Conservation (phyloP, 2,797 vertebrate genomes). For the Podargus strigoides region DNA sequence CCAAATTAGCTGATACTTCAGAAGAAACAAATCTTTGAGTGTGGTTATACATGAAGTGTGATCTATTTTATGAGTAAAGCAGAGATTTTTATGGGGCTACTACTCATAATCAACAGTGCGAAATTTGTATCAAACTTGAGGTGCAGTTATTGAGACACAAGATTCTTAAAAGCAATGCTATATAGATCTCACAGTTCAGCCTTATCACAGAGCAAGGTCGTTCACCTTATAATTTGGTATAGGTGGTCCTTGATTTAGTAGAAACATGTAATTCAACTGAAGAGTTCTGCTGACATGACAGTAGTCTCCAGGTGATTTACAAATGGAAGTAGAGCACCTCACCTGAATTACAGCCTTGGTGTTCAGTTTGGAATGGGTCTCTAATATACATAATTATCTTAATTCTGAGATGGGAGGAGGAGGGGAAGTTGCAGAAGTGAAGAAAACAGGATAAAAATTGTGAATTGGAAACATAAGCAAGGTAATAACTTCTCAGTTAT, state of each 20-base stretch:
- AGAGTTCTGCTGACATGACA: conserved; percentile 47
- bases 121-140: not conserved
- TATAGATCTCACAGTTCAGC: not conserved
- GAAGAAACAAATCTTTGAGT: not conserved
- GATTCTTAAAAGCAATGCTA: not conserved
- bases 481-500: not conserved
- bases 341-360: conserved; percentile 25
- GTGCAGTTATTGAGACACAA: not conserved
- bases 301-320: conserved; percentile 47
- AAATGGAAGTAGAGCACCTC: conserved; percentile 10
- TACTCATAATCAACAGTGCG: not conserved
- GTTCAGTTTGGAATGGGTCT: not conserved
- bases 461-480: rapidly evolving
- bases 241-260: conserved; percentile 43
- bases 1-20: not conserved
- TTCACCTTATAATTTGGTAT: conserved; percentile 23
- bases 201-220: not conserved
- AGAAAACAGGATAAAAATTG: not conserved
- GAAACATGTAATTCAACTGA: conserved; percentile 33
- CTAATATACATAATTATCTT: not conserved
- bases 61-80: not conserved
- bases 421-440: not conserved
- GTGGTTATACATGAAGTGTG: not conserved
- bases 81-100: not conserved
- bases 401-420: not conserved